phyloP scores from a whole-genome alignment of 1,140 invertebrate genomes.

The Drusus annulatus region DNA sequence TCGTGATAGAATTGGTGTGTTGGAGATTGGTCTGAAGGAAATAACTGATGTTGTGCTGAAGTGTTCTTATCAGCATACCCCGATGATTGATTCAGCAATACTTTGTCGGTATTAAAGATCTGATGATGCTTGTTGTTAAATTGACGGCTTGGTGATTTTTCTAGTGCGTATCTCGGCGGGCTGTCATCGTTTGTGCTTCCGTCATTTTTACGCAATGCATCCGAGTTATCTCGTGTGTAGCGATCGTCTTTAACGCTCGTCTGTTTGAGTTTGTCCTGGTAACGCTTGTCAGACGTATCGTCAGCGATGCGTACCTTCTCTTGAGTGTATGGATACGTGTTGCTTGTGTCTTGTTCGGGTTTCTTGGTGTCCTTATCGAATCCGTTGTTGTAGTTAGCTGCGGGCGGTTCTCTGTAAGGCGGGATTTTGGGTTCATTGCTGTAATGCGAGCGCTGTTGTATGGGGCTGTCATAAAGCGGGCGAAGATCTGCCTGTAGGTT shows the following conservation, averaged over 20 bases:
- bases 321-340: background rate
- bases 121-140: conserved; percentile 30
- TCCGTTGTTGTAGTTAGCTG: conserved; percentile 19
- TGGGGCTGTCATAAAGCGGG: conserved; percentile 21
- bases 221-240: background rate
- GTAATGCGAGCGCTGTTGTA: background rate
- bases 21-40: conserved; percentile 49
- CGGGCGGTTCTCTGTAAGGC: conserved; percentile 15
- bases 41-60: conserved; percentile 33
- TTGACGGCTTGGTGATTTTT: conserved; percentile 36
- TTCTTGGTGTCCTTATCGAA: background rate
- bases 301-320: background rate
- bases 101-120: conserved; percentile 40
- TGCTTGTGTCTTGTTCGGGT: background rate
- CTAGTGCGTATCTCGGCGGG: background rate
- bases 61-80: background rate
- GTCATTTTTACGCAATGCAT: background rate
- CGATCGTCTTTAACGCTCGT: background rate
- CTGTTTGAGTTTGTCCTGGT: conserved; percentile 25
- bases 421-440: conserved; percentile 33
- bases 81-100: too few relatives aligned
- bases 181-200: conserved; percentile 4
- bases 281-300: background rate
- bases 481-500: conserved; percentile 45
- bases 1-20: conserved; percentile 48